Percentiles rank a stretch among this genome's conserved stretches.
Evolutionary conservation across 2,797 vertebrate species (phyloP).

Genomic region (Carapus acus): DNA sequence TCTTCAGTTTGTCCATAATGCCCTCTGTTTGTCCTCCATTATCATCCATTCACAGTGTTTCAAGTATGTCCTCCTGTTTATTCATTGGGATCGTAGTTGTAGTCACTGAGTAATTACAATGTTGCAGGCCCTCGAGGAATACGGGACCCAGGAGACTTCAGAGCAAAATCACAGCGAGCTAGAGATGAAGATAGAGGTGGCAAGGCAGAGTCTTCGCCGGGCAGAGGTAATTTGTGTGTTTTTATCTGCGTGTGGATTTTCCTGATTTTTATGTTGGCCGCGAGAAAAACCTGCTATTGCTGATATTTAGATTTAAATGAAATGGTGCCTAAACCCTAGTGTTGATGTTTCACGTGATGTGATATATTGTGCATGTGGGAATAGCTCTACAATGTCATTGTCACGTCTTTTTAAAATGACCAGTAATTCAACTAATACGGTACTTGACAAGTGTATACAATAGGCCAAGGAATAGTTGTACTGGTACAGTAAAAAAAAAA

Average conservation of each 20-base stretch:
- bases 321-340: neutral
- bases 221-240: constrained; percentile 77
- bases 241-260: constrained; percentile 2
- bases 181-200: constrained; percentile 87
- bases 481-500: too few relatives aligned
- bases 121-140: constrained; percentile 78
- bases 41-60: neutral
- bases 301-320: constrained; percentile 33
- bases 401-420: neutral
- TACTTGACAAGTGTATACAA: neutral
- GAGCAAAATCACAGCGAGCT: constrained; percentile 81
- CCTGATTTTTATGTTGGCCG: constrained; percentile 8
- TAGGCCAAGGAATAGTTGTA: too few relatives aligned
- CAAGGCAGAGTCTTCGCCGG: constrained; percentile 85
- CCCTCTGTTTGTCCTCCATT: too few relatives aligned
- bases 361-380: neutral
- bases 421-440: neutral
- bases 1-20: neutral
- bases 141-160: constrained; percentile 74
- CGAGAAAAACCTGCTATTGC: too few relatives aligned
- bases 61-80: constrained; percentile 1
- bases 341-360: neutral
- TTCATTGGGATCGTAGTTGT: neutral
- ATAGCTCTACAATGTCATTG: neutral
- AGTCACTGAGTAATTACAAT: neutral